A percentile compares a stretch with the other conserved stretches of the same genome.
phyloP scores from a whole-genome alignment of 1,140 invertebrate genomes.

The Drosophila ambigua region DNA sequence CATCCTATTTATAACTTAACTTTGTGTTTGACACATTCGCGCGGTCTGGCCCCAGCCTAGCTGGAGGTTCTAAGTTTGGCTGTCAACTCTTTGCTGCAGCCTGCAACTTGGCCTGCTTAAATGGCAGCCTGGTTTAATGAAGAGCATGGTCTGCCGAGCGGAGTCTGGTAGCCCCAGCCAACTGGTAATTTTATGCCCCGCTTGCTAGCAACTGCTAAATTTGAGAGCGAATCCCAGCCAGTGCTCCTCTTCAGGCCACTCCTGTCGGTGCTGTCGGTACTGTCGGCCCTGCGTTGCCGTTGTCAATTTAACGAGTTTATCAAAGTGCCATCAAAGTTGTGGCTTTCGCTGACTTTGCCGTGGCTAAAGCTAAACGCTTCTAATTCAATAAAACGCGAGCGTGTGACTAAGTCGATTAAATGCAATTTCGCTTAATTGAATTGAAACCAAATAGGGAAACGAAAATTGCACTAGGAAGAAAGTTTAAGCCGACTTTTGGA shows the following conservation, averaged over 20 bases:
- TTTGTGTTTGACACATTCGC: conserved; percentile 81
- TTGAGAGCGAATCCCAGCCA: conserved; percentile 4
- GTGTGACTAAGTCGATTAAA: conserved; percentile 31
- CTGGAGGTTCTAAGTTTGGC: conserved; percentile 45
- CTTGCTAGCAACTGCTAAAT: conserved; percentile 44
- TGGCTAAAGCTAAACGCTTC: conserved; percentile 57
- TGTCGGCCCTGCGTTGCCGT: conserved; percentile 7
- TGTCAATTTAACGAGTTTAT: conserved; percentile 64
- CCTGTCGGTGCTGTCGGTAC: too few relatives aligned
- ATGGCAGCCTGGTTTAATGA: conserved; percentile 56
- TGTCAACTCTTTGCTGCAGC: conserved; percentile 30
- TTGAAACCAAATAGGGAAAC: conserved; percentile 28
- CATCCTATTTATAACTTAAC: conserved; percentile 81
- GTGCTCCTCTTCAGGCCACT: neutral
- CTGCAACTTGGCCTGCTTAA: conserved; percentile 15
- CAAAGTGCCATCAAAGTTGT: conserved; percentile 61
- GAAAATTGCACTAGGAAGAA: neutral
- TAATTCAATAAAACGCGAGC: conserved; percentile 65
- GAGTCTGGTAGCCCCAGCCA: conserved; percentile 23
- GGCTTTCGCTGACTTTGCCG: conserved; percentile 42
- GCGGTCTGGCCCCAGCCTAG: conserved; percentile 38
- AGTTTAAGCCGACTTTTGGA: too few relatives aligned
- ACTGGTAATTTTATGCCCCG: conserved; percentile 76
- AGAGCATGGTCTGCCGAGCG: conserved; percentile 33
- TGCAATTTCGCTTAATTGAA: conserved; percentile 69